A percentile compares a stretch with the other conserved stretches of the same genome.
phyloP scores from a whole-genome alignment of 2,113 vertebrate genomes.

The Casuarius casuarius region DNA sequence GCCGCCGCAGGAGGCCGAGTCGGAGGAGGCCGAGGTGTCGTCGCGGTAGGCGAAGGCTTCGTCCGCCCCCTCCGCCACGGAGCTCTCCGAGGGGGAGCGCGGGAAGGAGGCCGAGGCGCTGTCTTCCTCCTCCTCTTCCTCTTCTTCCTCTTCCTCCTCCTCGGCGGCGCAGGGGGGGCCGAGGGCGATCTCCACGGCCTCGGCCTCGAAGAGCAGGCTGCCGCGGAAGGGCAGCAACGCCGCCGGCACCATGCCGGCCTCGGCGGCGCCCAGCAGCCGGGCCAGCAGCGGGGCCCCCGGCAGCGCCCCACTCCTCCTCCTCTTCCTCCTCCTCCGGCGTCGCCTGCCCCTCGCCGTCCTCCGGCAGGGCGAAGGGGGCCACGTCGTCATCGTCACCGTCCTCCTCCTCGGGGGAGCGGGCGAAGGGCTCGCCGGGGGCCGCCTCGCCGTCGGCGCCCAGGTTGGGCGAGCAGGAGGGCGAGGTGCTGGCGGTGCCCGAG shows the following conservation, averaged over 20 bases:
- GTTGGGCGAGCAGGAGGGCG: slow-evolving; percentile 86
- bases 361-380: background rate
- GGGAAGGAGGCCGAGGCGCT: slow-evolving; percentile 92
- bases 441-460: slow-evolving; percentile 59
- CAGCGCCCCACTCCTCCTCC: background rate
- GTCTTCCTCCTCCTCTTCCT: slow-evolving; percentile 85
- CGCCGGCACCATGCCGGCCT: slow-evolving; percentile 84
- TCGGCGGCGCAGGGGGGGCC: slow-evolving; percentile 71
- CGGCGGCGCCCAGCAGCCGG: no score
- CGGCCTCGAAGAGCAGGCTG: slow-evolving; percentile 92
- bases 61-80: slow-evolving; percentile 90
- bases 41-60: slow-evolving; percentile 94
- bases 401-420: background rate
- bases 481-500: slow-evolving; percentile 87
- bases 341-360: background rate
- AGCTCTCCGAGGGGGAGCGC: slow-evolving; percentile 92
- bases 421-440: background rate
- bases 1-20: slow-evolving; percentile 90
- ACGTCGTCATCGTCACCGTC: background rate
- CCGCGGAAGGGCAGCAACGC: slow-evolving; percentile 89
- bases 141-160: slow-evolving; percentile 77
- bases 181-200: slow-evolving; percentile 88
- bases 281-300: background rate
- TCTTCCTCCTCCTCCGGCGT: background rate
- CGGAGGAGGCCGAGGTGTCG: slow-evolving; percentile 90